Evolutionary conservation across 2,113 vertebrate species (phyloP).

Genomic region (Clarias magur): DNA sequence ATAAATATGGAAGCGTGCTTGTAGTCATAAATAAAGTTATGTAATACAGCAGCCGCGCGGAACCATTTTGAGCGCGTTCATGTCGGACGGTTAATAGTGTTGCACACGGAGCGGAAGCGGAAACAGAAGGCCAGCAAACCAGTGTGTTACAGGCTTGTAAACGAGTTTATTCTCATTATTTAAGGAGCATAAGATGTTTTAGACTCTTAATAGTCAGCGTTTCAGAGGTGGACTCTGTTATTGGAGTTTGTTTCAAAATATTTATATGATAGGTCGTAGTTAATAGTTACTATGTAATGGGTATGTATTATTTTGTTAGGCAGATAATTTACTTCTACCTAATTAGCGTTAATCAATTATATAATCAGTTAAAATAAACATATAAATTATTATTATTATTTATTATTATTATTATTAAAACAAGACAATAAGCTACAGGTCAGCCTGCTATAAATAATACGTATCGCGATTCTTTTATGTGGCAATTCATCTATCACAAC

Average conservation of each 20-base stretch:
- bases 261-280: no score
- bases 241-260: neutral
- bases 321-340: no score
- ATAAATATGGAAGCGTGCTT: no score
- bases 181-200: neutral
- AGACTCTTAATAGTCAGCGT: neutral
- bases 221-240: neutral
- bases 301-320: neutral
- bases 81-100: conserved; percentile 10
- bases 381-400: no score
- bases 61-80: neutral
- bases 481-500: no score
- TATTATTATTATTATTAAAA: no score
- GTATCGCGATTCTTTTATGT: no score
- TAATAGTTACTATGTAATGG: neutral
- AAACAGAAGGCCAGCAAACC: neutral
- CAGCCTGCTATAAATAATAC: no score
- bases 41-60: neutral
- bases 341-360: no score
- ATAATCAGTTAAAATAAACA: no score
- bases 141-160: neutral
- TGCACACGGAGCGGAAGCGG: neutral
- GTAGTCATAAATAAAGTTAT: neutral
- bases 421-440: no score
- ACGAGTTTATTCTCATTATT: neutral